phyloP scores from a whole-genome alignment of 2,888 invertebrate species.

The Labia minor region DNA sequence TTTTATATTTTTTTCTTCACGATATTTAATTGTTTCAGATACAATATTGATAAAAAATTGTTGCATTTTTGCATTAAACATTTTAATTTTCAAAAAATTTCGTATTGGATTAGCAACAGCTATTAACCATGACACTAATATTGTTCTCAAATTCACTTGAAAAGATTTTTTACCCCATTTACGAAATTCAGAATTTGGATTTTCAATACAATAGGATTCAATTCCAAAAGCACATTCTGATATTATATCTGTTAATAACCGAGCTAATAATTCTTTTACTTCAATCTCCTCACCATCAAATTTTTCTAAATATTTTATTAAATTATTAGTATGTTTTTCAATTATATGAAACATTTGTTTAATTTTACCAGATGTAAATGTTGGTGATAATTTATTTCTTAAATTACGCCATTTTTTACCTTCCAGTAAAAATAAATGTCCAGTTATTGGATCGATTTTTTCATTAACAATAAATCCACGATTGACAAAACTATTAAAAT shows the following conservation, averaged over 20 bases:
- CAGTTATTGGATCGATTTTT: slow-evolving; percentile 3
- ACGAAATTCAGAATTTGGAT: slow-evolving; percentile 44
- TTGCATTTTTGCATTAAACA: not conserved
- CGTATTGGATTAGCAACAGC: not conserved
- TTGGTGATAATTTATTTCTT: slow-evolving; percentile 29
- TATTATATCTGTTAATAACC: slow-evolving; percentile 50
- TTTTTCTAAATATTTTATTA: slow-evolving; percentile 15
- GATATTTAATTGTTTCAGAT: slow-evolving; percentile 19
- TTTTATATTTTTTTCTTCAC: slow-evolving; percentile 18
- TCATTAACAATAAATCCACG: slow-evolving; percentile 45
- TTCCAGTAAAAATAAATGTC: slow-evolving; percentile 9
- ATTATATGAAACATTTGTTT: slow-evolving; percentile 27
- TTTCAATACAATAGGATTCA: slow-evolving; percentile 45
- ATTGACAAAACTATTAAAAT: slow-evolving; percentile 55
- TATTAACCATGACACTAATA: not conserved
- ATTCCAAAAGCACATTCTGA: slow-evolving; percentile 50
- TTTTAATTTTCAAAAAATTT: not conserved
- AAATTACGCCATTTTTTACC: slow-evolving; percentile 30
- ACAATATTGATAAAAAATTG: slow-evolving; percentile 18
- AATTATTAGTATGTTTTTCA: slow-evolving; percentile 20
- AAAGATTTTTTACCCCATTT: slow-evolving; percentile 32
- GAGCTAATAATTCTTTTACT: slow-evolving; percentile 45
- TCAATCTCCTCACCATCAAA: slow-evolving; percentile 34
- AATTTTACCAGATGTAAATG: slow-evolving; percentile 31
- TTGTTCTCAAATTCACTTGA: not conserved